Evolutionary conservation across 2,113 vertebrate species (phyloP).

Genomic region (Xiphophorus maculatus): DNA sequence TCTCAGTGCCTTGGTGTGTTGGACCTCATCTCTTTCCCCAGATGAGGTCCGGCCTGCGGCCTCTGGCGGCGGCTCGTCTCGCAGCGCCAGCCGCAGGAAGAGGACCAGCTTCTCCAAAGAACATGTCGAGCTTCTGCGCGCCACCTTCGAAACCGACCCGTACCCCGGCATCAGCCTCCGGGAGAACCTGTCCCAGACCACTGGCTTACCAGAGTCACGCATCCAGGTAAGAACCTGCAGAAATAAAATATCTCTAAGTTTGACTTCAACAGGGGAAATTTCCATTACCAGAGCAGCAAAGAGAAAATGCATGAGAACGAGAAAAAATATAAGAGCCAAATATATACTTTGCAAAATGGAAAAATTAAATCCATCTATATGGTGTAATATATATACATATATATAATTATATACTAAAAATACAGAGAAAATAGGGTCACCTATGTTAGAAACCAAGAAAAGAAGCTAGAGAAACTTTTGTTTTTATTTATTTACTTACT

Average conservation of each 20-base stretch:
- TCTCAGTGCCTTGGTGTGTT: background rate
- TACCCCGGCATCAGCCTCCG: constrained; percentile 81
- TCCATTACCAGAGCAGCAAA: background rate
- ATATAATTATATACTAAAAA: too few species aligned
- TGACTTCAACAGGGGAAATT: background rate
- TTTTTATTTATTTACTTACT: too few species aligned
- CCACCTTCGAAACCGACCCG: constrained; percentile 78
- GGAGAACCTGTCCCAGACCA: constrained; percentile 78
- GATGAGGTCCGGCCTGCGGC: constrained; percentile 51
- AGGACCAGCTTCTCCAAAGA: constrained; percentile 82
- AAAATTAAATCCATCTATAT: too few species aligned
- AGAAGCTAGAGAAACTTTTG: too few species aligned
- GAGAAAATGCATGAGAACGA: background rate
- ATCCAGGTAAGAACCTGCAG: constrained; percentile 71
- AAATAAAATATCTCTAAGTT: background rate
- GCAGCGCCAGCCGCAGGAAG: constrained; percentile 78
- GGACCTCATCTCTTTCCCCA: constrained; percentile 23
- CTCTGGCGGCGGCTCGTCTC: constrained; percentile 41
- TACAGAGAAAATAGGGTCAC: too few species aligned
- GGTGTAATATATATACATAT: too few species aligned
- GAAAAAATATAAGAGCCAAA: too few species aligned
- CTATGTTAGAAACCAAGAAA: too few species aligned
- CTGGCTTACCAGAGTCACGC: constrained; percentile 81
- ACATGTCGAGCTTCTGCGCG: constrained; percentile 74
- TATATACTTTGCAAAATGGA: too few species aligned